Base-by-base conservation (phyloP, 2,113 vertebrate genomes). In the Cavia porcellus region DNA sequence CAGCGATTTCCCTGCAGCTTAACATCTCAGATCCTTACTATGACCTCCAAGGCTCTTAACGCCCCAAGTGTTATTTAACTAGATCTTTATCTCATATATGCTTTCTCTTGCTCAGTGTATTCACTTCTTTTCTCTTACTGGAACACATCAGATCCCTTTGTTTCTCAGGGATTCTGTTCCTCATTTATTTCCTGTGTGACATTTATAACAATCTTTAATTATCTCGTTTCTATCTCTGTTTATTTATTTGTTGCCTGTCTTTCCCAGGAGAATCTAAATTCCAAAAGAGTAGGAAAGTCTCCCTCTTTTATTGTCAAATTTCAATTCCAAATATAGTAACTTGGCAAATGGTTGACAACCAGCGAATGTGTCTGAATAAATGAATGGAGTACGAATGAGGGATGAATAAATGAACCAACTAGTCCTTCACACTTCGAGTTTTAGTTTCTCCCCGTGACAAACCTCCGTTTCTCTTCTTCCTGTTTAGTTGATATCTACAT, bases 151-250 rank as follows among this genome's bases (percentile, higher is more conserved):
- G n/a, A 10, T 3, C 25, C 11, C 17, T 57, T 89, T 47, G 20
- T 24, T 79, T 30, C 74, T 92, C 35, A 30, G 42, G 32, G 38
- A 86, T 32, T 28, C 55, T 72, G 20, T 14, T 15, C n/a, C 24
- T 90, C 77, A 7, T 91, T 85, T 57, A 79, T 96, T 89, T 96
- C 52, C 79, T 92, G 30, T 14, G 81, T 77, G 64, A n/a, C 57
- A 42, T 66, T 82, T 77, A 47, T 42, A 75, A 47, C 52, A 28
- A 47, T 95, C 64, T 85, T 87, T 62, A 72, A 4, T 88, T 42
- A 90, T 42, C 88, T 70, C n/a, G 1, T 45, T 93, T 80, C 42
- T 68, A 38, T 3, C 5, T 38, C 72, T 57, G 7, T 81, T 90
- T 82, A 9, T 82, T 85, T 55, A 19, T 59, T 52, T 64, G 28